phyloP scores from a whole-genome alignment of 2,797 vertebrate species.

The Gymnoscopelus microlampas region DNA sequence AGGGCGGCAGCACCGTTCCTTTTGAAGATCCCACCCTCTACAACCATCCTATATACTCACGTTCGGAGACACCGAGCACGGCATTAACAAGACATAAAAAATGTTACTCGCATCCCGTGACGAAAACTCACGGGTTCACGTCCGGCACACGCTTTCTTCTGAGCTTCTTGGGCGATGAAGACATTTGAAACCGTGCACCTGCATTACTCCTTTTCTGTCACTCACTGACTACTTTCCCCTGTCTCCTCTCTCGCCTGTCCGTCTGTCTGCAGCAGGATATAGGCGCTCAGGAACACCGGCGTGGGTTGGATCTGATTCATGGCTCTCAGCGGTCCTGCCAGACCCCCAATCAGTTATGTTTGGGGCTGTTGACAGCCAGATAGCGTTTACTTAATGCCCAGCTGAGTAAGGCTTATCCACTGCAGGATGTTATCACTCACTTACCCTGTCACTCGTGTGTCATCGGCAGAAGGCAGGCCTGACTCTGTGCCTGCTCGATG shows the following conservation, averaged over 20 bases:
- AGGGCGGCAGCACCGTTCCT: slow-evolving; percentile 57
- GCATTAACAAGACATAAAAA: background rate
- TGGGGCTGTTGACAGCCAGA: slow-evolving; percentile 59
- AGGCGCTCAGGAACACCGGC: slow-evolving; percentile 49
- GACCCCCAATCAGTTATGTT: slow-evolving; percentile 60
- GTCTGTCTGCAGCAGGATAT: slow-evolving; percentile 48
- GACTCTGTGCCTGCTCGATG: slow-evolving; percentile 36
- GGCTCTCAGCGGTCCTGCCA: slow-evolving; percentile 57
- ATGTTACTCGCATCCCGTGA: no score
- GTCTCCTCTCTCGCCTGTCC: slow-evolving; percentile 34
- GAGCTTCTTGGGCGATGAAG: slow-evolving; percentile 10
- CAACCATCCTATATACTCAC: slow-evolving; percentile 23
- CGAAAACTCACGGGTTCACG: background rate
- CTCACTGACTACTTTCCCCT: slow-evolving; percentile 51
- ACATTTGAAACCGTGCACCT: slow-evolving; percentile 43
- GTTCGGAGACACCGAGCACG: background rate
- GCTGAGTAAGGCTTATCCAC: slow-evolving; percentile 62
- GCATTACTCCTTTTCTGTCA: slow-evolving; percentile 40
- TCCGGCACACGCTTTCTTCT: background rate
- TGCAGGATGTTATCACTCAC: slow-evolving; percentile 76
- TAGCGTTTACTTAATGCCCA: slow-evolving; percentile 63
- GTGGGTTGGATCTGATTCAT: slow-evolving; percentile 66
- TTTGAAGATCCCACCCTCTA: slow-evolving; percentile 47
- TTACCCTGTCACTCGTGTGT: slow-evolving; percentile 67
- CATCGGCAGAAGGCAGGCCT: slow-evolving; percentile 54